Evolutionary conservation across 1,140 invertebrate species (phyloP).

Genomic region (Amphibalanus amphitrite): DNA sequence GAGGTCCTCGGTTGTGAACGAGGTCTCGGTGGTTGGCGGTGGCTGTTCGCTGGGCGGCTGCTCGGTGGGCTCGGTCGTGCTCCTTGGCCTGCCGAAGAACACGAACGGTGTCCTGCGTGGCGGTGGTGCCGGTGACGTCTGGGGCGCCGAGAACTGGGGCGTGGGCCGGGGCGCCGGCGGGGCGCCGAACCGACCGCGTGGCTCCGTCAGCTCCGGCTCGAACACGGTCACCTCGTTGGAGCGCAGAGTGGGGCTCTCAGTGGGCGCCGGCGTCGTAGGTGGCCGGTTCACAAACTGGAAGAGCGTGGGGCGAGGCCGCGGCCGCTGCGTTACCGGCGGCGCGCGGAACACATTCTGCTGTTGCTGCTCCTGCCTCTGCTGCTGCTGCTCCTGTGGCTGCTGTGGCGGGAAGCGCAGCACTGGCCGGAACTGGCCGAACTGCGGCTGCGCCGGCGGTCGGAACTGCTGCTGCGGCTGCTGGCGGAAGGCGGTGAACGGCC

Average conservation of each 20-base stretch:
- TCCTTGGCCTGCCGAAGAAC: constrained; percentile 11
- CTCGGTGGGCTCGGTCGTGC: constrained; percentile 1
- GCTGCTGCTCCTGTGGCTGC: not conserved
- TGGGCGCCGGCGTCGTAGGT: not conserved
- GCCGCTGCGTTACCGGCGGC: not conserved
- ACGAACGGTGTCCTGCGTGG: not conserved
- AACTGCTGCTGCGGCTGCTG: not conserved
- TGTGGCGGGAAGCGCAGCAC: not conserved
- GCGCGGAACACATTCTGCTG: too few relatives aligned
- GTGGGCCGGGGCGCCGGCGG: not conserved
- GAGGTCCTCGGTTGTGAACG: not conserved
- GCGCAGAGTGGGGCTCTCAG: not conserved
- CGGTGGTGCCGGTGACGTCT: not conserved
- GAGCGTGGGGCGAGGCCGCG: not conserved
- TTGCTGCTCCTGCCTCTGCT: too few relatives aligned
- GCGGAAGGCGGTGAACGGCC: not conserved
- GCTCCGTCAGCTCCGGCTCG: not conserved
- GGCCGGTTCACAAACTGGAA: not conserved
- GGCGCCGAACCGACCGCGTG: not conserved
- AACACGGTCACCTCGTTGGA: constrained; percentile 3
- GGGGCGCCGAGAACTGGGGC: not conserved
- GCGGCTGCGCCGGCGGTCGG: not conserved
- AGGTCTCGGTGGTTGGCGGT: not conserved
- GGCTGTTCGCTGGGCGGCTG: constrained; percentile 4
- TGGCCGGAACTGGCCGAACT: not conserved